Conservation (phyloP, 2,113 vertebrate genomes). For the Phainopepla nitens region DNA sequence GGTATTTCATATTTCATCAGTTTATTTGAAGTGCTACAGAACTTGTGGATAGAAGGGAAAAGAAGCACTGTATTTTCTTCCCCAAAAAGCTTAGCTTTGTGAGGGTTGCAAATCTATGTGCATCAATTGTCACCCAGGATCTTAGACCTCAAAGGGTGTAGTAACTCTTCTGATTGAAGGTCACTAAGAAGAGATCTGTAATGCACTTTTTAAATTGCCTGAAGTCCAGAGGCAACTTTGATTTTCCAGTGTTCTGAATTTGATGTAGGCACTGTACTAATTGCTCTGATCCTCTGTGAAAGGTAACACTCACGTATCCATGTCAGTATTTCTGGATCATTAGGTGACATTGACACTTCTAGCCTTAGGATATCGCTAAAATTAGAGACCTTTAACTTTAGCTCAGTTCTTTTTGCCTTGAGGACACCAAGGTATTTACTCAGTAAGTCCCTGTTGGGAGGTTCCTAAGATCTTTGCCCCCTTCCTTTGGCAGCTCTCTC, state of each 20-base stretch:
- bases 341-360: not conserved
- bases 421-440: not conserved
- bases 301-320: not conserved
- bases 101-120: not conserved
- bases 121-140: not conserved
- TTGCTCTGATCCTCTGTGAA: slow-evolving; percentile 25
- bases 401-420: not conserved
- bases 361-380: not conserved
- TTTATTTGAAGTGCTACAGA: not conserved
- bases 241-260: not conserved
- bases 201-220: not conserved
- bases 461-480: not conserved
- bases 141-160: not conserved
- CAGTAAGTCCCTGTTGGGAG: not conserved
- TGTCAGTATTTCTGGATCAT: not conserved
- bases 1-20: not conserved
- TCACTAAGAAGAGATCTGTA: not conserved
- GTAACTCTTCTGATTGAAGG: not conserved
- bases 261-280: not conserved
- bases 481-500: not conserved
- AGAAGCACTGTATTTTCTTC: not conserved
- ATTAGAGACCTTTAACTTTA: not conserved
- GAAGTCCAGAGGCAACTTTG: not conserved
- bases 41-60: not conserved
- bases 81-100: not conserved